Evolutionary conservation across 2,113 vertebrate species (phyloP).

Genomic region (Hyperopisus bebe): DNA sequence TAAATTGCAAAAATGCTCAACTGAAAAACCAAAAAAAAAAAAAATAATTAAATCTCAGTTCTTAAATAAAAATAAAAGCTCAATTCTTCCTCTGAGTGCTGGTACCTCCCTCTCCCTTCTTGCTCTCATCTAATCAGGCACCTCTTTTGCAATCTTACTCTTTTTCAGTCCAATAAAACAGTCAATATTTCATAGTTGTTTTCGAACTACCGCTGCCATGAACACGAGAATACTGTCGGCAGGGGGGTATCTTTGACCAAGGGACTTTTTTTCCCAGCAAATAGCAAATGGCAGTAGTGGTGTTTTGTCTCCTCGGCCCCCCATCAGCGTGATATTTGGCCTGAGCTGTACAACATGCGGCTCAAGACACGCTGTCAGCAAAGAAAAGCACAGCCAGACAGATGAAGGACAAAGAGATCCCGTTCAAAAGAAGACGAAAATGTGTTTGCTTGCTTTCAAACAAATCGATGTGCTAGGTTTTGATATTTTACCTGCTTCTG

Average conservation of each 20-base stretch:
- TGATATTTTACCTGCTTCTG: not conserved
- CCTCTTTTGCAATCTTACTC: constrained; percentile 1
- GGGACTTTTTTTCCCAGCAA: constrained; percentile 39
- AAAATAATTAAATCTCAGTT: too few relatives aligned
- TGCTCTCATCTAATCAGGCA: not conserved
- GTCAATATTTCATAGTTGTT: constrained; percentile 38
- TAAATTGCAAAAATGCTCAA: not conserved
- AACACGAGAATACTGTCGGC: constrained; percentile 42
- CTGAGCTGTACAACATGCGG: constrained; percentile 43
- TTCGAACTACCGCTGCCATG: constrained; percentile 41
- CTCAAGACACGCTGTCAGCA: not conserved
- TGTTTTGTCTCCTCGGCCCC: constrained; percentile 35
- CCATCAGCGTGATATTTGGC: constrained; percentile 40
- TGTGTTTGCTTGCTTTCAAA: constrained; percentile 12
- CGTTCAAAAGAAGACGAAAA: not conserved
- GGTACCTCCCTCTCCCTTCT: not conserved
- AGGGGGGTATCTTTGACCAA: constrained; percentile 26
- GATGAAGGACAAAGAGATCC: constrained; percentile 13
- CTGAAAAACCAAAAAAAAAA: not conserved
- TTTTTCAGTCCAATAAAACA: constrained; percentile 45
- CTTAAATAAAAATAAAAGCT: not conserved
- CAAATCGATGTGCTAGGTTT: constrained; percentile 14
- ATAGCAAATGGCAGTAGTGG: constrained; percentile 28
- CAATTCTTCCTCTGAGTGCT: not conserved
- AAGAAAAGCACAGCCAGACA: constrained; percentile 21